phyloP scores from a whole-genome alignment of 2,888 invertebrate species.

The Drosophila koepferae region DNA sequence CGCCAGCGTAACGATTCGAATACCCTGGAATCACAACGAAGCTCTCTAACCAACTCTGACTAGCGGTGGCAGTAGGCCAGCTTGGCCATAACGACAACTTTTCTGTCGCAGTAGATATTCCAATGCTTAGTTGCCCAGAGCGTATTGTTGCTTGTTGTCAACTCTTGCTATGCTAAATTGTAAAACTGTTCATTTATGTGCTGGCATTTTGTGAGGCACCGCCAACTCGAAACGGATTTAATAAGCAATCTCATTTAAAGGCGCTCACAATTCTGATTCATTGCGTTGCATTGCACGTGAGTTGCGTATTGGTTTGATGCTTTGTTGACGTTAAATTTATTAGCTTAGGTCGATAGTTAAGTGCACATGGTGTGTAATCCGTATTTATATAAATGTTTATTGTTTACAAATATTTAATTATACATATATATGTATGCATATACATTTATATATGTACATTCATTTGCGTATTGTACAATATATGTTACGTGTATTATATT shows the following conservation, averaged over 20 bases:
- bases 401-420: slow-evolving; percentile 55
- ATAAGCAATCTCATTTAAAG: slow-evolving; percentile 63
- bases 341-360: slow-evolving; percentile 49
- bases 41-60: slow-evolving; percentile 83
- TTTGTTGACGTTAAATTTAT: slow-evolving; percentile 50
- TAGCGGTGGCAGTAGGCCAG: slow-evolving; percentile 52
- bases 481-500: slow-evolving; percentile 62
- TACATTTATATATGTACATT: slow-evolving; percentile 53
- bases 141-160: slow-evolving; percentile 17
- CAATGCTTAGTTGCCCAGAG: slow-evolving; percentile 33
- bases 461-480: slow-evolving; percentile 59
- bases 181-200: slow-evolving; percentile 35
- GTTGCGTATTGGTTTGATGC: slow-evolving; percentile 39
- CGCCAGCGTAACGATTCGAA: slow-evolving; percentile 84
- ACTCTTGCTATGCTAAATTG: slow-evolving; percentile 13
- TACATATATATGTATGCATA: slow-evolving; percentile 47
- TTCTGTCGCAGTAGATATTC: slow-evolving; percentile 44
- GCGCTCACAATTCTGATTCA: slow-evolving; percentile 53
- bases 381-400: slow-evolving; percentile 49
- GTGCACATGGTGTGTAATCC: slow-evolving; percentile 43
- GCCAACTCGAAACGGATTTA: slow-evolving; percentile 34
- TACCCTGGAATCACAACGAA: slow-evolving; percentile 83
- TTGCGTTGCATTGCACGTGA: slow-evolving; percentile 49
- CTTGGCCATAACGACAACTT: slow-evolving; percentile 30
- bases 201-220: slow-evolving; percentile 26